A percentile compares a stretch with the other conserved stretches of the same genome.
phyloP scores from a whole-genome alignment of 1,140 invertebrate species.

The Drosophila pallidifrons region DNA sequence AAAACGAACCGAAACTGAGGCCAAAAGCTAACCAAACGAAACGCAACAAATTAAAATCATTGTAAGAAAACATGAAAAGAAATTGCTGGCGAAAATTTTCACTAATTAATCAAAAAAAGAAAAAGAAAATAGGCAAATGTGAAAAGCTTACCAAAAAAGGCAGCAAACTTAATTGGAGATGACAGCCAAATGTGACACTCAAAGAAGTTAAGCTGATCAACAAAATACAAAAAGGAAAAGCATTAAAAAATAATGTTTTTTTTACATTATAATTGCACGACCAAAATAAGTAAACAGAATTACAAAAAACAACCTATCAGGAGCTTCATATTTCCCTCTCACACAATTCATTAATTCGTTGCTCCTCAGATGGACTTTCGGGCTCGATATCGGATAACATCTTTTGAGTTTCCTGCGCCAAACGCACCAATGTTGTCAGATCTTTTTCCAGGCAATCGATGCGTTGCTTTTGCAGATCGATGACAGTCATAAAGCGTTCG shows the following conservation, averaged over 20 bases:
- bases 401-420: constrained; percentile 57
- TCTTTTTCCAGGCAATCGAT: constrained; percentile 49
- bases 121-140: constrained; percentile 7
- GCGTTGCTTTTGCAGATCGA: constrained; percentile 45
- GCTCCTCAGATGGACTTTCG: constrained; percentile 11
- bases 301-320: not conserved
- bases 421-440: constrained; percentile 31
- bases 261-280: not conserved
- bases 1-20: constrained; percentile 30
- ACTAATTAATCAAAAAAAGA: constrained; percentile 63
- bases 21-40: constrained; percentile 35
- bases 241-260: too few species aligned
- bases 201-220: not conserved
- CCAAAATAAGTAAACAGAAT: constrained; percentile 2
- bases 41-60: constrained; percentile 43
- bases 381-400: constrained; percentile 44
- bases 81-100: constrained; percentile 52
- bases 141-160: not conserved
- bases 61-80: constrained; percentile 34
- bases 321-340: not conserved
- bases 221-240: not conserved
- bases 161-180: not conserved
- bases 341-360: not conserved
- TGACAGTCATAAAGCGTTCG: constrained; percentile 32
- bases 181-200: not conserved